phyloP scores from a whole-genome alignment of 1,140 invertebrate species.

The Drosophila bocqueti region DNA sequence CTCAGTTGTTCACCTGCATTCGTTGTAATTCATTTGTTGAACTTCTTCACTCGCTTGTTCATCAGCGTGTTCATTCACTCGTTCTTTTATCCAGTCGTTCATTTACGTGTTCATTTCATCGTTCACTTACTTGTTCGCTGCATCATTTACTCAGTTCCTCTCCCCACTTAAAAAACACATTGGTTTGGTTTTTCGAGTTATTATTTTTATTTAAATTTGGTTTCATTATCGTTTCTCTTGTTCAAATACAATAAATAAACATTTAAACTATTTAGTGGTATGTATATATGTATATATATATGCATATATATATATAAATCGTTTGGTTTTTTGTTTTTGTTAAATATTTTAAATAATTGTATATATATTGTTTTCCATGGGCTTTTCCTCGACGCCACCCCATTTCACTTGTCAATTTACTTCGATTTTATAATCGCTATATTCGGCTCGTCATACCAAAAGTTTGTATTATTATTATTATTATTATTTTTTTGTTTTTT shows the following conservation, averaged over 20 bases:
- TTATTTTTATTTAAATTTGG: conserved; percentile 77
- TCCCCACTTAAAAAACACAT: neutral
- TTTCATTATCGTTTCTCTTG: conserved; percentile 64
- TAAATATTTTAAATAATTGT: conserved; percentile 77
- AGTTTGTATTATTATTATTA: conserved; percentile 28
- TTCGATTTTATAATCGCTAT: conserved; percentile 37
- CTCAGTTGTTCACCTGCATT: neutral
- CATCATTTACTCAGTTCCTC: no score
- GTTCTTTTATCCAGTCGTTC: neutral
- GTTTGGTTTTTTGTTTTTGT: conserved; percentile 45
- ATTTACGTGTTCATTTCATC: neutral
- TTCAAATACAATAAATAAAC: conserved; percentile 82
- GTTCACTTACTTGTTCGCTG: neutral
- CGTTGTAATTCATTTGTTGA: neutral
- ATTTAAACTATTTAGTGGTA: conserved; percentile 81
- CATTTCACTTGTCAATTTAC: conserved; percentile 36
- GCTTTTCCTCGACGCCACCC: conserved; percentile 11
- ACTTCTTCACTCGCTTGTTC: neutral
- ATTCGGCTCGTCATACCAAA: conserved; percentile 14
- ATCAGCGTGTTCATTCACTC: neutral
- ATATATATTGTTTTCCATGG: conserved; percentile 69
- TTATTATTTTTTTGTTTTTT: conserved; percentile 28
- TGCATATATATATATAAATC: conserved; percentile 60
- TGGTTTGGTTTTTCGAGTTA: conserved; percentile 35
- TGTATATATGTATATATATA: conserved; percentile 70